These are phyloP conservation scores for Mionectes olivaceus DNA, from an alignment of 2,797 vertebrate genomes.

Conservation along the genomic window DNA sequence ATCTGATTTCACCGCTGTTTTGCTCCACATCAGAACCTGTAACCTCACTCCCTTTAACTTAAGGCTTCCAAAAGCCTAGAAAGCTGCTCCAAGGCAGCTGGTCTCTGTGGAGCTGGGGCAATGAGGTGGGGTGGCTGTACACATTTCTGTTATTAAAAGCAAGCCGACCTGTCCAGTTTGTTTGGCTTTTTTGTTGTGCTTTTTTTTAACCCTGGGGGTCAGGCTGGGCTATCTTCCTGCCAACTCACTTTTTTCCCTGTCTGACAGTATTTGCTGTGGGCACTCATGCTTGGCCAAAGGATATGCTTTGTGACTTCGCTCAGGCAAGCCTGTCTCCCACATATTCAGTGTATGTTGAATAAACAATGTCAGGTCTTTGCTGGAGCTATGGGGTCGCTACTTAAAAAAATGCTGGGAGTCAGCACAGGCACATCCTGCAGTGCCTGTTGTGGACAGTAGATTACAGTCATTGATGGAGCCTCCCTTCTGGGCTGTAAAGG, in stretches of 20 bases:
- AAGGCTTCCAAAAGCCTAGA: neutral
- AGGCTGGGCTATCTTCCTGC: neutral
- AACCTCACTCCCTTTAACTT: neutral
- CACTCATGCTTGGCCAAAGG: neutral
- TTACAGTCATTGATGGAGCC: neutral
- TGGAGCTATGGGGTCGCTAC: neutral
- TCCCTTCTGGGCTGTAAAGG: neutral
- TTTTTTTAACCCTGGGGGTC: neutral
- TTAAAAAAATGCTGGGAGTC: neutral
- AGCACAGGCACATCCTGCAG: neutral
- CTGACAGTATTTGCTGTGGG: neutral
- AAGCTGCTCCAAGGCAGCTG: neutral
- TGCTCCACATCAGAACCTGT: neutral
- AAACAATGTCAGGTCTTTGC: neutral
- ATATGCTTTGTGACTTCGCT: neutral
- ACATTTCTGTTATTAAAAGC: neutral
- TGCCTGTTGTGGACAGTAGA: neutral
- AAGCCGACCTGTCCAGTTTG: neutral
- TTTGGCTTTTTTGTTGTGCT: neutral
- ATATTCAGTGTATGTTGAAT: fast-evolving
- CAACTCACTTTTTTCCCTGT: neutral
- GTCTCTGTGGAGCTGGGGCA: neutral
- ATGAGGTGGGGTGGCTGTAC: neutral
- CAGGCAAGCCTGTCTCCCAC: neutral
- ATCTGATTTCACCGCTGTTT: neutral